Evolutionary conservation across 2,113 vertebrate species (phyloP).

Genomic region (Hydropotes inermis): DNA sequence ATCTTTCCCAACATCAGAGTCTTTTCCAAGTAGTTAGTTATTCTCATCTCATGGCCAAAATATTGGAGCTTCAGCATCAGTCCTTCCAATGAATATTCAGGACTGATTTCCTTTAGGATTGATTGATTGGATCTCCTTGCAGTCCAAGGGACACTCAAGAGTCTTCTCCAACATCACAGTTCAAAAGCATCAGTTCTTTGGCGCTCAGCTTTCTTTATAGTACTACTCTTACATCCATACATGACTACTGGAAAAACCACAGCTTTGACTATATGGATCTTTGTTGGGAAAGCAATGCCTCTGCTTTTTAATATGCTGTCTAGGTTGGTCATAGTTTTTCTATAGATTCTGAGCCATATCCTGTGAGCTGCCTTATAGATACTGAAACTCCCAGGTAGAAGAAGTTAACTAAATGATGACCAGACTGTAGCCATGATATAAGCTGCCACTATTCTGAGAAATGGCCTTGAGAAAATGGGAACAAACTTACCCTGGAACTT

Average conservation of each 20-base stretch:
- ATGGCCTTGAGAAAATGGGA: background rate
- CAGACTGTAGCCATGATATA: background rate
- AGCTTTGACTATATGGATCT: background rate
- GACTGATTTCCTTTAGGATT: background rate
- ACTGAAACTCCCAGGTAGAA: background rate
- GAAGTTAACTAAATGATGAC: background rate
- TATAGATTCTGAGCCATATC: background rate
- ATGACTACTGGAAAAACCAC: background rate
- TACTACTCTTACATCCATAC: background rate
- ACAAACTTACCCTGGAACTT: background rate
- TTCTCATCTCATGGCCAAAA: background rate
- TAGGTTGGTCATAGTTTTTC: background rate
- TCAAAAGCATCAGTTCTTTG: background rate
- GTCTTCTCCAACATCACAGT: background rate
- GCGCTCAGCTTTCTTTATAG: accelerated
- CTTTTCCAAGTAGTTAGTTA: background rate
- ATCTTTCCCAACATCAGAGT: background rate
- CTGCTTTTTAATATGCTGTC: background rate
- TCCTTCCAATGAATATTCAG: background rate
- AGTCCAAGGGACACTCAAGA: background rate
- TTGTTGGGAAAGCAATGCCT: background rate
- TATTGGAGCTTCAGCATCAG: background rate
- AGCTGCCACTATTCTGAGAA: background rate
- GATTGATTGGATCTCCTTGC: background rate
- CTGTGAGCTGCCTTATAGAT: background rate